Conservation (phyloP, 2,113 vertebrate genomes). For the Cariama cristata region DNA sequence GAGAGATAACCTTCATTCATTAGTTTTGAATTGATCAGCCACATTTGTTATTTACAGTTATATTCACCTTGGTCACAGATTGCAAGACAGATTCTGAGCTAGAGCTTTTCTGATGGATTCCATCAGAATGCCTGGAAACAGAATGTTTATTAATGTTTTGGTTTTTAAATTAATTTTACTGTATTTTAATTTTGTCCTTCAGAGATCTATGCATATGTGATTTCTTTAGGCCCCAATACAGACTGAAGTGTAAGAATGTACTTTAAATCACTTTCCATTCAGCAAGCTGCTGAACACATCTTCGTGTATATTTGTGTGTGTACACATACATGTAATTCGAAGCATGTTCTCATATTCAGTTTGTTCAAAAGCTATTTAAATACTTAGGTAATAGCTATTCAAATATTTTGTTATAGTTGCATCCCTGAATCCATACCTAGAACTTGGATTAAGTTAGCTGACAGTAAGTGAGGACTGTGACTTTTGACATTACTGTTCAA, state of each 20-base stretch:
- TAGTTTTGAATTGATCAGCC: neutral
- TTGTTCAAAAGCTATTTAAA: neutral
- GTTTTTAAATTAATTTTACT: neutral
- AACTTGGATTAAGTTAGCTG: neutral
- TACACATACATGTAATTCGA: neutral
- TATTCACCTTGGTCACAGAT: neutral
- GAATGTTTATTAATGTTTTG: neutral
- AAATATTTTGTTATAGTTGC: neutral
- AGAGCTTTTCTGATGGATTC: neutral
- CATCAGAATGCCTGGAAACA: neutral
- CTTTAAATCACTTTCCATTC: neutral
- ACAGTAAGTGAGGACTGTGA: neutral
- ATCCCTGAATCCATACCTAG: neutral
- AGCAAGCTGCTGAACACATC: neutral
- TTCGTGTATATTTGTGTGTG: neutral
- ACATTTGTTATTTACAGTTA: neutral
- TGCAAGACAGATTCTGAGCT: neutral
- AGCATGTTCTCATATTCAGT: neutral
- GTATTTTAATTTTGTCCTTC: neutral
- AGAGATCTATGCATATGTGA: neutral
- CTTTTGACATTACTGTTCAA: neutral
- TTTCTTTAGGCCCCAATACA: neutral
- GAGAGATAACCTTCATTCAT: neutral
- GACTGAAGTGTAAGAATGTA: neutral
- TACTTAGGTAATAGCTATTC: neutral